Base-by-base conservation (phyloP, 2,113 vertebrate genomes). In the Anser brachyrhynchus region DNA sequence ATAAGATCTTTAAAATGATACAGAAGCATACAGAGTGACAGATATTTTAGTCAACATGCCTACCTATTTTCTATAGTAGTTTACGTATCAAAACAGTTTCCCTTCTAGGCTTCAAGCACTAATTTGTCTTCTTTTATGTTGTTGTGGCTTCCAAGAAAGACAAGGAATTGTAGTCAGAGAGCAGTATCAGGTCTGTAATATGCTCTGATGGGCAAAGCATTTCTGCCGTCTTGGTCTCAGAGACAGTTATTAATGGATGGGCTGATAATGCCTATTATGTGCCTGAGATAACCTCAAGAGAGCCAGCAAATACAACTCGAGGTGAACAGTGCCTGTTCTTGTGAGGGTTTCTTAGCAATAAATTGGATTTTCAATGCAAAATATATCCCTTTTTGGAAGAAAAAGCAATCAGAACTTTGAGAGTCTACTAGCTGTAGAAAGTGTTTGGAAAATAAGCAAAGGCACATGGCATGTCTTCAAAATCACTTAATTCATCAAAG, bases 231-330 rank as follows among this genome's bases (percentile, higher is more conserved):
- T 96, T 80, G 67, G 65, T 90, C 74, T 92, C 39, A 25, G 23
- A 89, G 70, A 85, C 85, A 89, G 94, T 97, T 96, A 96, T 96
- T 97, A 97, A 96, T 91, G 93, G 85, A 93, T 94, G 72, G 79
- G 69, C 26, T 96, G 81, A 92, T 95, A 91, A 92, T 87, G 69
- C 66, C 94, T 92, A 94, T 95, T 94, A 84, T 55, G 75, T 79
- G 54, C 66, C 93, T 96, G 90, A 96, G 52, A 89, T 89, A 70
- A 93, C 71, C 94, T 93, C 85, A 94, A 89, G 81, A 96, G 75
- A 92, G 46, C 62, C 83, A 92, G 76, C 37, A 62, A 95, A 95
- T 89, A 81, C 17, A 96, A 67, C 89, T 61, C 62, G 64, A 94
- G 83, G 82, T 49, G 54, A 94, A 84, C 35, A 78, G 21, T 76